Conservation (phyloP, 2,113 vertebrate genomes). For the Cryptoleucopteryx plumbea region DNA sequence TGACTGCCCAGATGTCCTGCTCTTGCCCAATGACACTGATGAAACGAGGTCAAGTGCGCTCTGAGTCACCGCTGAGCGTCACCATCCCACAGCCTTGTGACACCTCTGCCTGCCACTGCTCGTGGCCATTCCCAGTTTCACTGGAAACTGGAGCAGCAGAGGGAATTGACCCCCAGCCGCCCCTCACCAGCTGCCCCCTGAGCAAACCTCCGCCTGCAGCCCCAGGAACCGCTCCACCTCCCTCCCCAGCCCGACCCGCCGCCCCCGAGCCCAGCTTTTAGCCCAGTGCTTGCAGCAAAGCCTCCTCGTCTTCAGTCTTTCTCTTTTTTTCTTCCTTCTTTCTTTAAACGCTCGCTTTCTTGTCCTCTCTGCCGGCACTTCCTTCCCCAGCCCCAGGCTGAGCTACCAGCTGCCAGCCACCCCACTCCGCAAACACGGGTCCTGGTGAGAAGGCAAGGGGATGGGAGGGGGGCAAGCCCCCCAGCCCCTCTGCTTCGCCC, state of each 20-base stretch:
- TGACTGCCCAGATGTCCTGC: not conserved
- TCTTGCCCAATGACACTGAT: not conserved
- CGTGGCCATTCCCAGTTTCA: not conserved
- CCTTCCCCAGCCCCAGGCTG: not conserved
- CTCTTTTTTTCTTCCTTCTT: not conserved
- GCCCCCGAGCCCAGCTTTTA: not conserved
- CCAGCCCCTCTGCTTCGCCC: not conserved
- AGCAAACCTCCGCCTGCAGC: not conserved
- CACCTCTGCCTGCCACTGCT: not conserved
- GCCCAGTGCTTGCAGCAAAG: not conserved
- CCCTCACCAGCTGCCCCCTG: not conserved
- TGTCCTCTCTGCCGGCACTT: not conserved
- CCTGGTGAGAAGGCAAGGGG: too few relatives aligned
- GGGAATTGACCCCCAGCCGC: accelerated
- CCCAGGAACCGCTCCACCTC: too few relatives aligned
- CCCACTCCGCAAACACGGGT: accelerated
- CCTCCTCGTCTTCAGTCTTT: not conserved
- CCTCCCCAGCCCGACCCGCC: not conserved
- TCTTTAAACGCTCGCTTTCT: not conserved
- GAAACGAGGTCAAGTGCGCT: not conserved
- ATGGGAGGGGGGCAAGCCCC: not conserved
- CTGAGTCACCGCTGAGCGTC: not conserved
- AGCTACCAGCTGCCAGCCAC: not conserved
- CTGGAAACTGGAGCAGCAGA: not conserved
- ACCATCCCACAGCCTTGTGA: not conserved